A percentile compares a stretch with the other conserved stretches of the same genome.
These are phyloP conservation scores for Gymnopithys bicolor DNA, from an alignment of 2,797 vertebrate species.

Conservation along the genomic window DNA sequence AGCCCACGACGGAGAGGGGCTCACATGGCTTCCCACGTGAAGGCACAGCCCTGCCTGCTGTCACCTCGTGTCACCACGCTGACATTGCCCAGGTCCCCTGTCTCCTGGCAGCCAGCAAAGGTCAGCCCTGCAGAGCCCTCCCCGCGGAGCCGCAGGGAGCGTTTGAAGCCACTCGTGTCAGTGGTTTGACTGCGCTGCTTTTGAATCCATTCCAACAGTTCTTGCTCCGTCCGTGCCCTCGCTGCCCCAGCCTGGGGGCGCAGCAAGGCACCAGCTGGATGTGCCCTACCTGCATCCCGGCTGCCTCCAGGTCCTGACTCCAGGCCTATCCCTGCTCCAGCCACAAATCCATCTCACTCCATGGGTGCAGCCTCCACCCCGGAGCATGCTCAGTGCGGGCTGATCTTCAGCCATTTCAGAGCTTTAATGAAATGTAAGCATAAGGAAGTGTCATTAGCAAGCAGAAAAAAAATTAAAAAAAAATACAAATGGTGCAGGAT, in stretches of 20 bases:
- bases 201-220: conserved; percentile 51
- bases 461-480: background rate
- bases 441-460: conserved; percentile 74
- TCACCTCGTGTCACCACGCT: conserved; percentile 5
- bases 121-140: conserved; percentile 34
- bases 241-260: conserved; percentile 2
- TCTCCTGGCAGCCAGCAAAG: conserved; percentile 3
- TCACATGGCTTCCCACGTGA: conserved; percentile 26
- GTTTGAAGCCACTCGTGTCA: conserved; percentile 44
- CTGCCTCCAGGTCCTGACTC: conserved; percentile 67
- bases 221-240: conserved; percentile 25
- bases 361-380: conserved; percentile 75
- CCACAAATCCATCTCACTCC: conserved; percentile 75
- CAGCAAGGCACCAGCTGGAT: background rate
- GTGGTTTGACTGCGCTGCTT: conserved; percentile 47
- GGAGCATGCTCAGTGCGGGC: conserved; percentile 80
- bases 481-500: background rate
- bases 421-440: conserved; percentile 76
- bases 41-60: conserved; percentile 49
- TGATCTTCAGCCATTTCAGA: conserved; percentile 78
- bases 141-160: conserved; percentile 37
- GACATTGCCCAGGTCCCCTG: background rate
- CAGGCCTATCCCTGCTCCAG: conserved; percentile 71
- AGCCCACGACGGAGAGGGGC: background rate
- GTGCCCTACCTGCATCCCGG: conserved; percentile 72